Evolutionary conservation across 2,113 vertebrate species (phyloP), one percentile per base, ranked within the genome.

Genomic region (Gulo gulo): DNA sequence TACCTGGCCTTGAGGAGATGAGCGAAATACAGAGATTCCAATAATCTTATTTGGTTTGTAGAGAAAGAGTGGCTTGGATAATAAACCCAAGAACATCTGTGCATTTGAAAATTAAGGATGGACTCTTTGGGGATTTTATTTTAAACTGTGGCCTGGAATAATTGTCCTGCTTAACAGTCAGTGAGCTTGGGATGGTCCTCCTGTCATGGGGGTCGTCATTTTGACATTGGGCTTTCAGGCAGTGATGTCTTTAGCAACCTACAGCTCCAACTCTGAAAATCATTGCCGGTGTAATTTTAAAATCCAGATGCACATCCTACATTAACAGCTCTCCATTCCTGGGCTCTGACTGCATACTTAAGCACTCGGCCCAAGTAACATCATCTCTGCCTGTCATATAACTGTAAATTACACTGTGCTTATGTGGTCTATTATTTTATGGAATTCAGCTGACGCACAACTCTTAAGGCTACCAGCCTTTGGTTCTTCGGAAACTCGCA

Each of bases 361-460:
- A 97, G 96, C 96, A 29, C 11, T 92, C 29, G 97, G 88, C 95
- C 96, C 80, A 84, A 96, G 97, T 76, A 92, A 97, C 96, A 98
- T 97, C 86, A 13, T 1, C 92, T 76, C 92, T 97, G 97, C 95
- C 96, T 97, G 84, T 0, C 11, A 71, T 96, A 61, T 92, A 93
- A 95, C 97, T 63, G 2, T 98, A 95, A 97, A 96, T 96, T 97
- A 97, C 95, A 95, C 81, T 81, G 92, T 96, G 94, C 95, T 97
- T 95, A 61, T 97, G 93, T 88, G 52, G 31, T 86, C 93, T 3
- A 0, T 96, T 97, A 97, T 97, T 98, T 4, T 18, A 87, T 82
- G 93, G 50, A 88, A 92, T 97, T 96, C 94, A 95, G 98, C 98
- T 98, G 97, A 97, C 97, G 86, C 98, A 92, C 97, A 96, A 96